Evolutionary conservation across 2,888 invertebrate species (phyloP), one percentile per base, ranked within the genome.

Genomic region (Agriotes lineatus): DNA sequence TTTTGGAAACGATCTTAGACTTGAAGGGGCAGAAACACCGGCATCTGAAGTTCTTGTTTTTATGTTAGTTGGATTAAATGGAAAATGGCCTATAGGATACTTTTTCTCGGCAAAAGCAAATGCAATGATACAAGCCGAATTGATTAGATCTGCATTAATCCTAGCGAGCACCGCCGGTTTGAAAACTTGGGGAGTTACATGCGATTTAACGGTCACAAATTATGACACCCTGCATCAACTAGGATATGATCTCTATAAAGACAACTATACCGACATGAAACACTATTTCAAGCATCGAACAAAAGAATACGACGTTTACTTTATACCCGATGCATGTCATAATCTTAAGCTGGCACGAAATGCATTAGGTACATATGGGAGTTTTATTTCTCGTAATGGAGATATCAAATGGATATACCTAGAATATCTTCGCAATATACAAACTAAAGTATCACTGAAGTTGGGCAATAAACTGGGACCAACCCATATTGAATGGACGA

Each of bases 31-130:
- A 52, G 66, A 69, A 69, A 50, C 62, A 44, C 58, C 50, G 16
- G 57, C 67, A 12, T 57, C 67, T n/a, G 67, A 70, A 67, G 70
- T 58, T 10, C 33, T 63, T 35, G 67, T 70, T 63, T 59, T 70
- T 63, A 67, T 70, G 70, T 37, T 70, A 10, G 56, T 54, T 54
- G 56, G 63, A 14, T 50, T 67, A 45, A 54, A 70, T 70, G 63
- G 60, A 64, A 45, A 54, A 70, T 70, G 63, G 60, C 67, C 62
- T 45, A 59, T 70, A 20, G 66, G 66, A 42, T 67, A 69, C 20
- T 35, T 69, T 39, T 54, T 61, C n/a, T 54, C 54, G 48, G 56
- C 14, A 10, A 67, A 67, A 56, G 20, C 42, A 18, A 54, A 67
- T 42, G 25, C 60, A 10, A 22, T n/a, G 16, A 39, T 56, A 18